A percentile compares a stretch with the other conserved stretches of the same genome.
Conservation (phyloP, 92 coral and sea anemone genomes). For the Virgularia gustaviana region DNA sequence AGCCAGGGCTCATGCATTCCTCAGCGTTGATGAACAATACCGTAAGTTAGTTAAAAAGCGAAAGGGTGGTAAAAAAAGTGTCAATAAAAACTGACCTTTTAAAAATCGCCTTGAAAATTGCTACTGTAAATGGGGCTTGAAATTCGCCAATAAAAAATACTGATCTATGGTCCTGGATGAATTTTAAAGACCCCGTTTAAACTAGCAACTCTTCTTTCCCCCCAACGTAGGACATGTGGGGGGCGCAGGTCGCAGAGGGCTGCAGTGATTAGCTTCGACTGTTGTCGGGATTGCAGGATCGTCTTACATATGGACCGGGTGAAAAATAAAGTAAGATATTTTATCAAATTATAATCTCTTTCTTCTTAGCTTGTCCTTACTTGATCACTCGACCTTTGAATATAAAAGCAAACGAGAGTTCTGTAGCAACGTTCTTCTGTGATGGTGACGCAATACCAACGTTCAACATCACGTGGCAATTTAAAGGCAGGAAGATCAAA, state of each 20-base stretch:
- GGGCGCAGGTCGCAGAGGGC: background rate
- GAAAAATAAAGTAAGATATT: too few relatives aligned
- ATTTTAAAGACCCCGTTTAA: too few relatives aligned
- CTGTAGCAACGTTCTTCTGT: constrained; percentile 1
- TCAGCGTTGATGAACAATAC: constrained; percentile 12
- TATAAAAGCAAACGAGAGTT: background rate
- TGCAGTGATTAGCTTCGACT: background rate
- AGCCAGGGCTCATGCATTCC: constrained; percentile 4
- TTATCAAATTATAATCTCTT: background rate
- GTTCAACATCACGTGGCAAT: background rate
- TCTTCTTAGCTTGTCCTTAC: constrained; percentile 18
- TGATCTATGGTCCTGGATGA: too few relatives aligned
- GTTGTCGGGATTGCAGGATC: background rate
- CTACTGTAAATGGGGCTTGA: too few relatives aligned
- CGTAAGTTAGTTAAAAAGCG: too few relatives aligned
- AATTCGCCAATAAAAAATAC: too few relatives aligned
- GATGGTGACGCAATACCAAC: background rate
- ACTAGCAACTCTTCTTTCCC: too few relatives aligned
- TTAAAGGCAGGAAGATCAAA: background rate
- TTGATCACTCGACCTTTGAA: background rate
- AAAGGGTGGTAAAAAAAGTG: background rate
- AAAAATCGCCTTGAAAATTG: too few relatives aligned
- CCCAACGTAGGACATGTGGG: too few relatives aligned
- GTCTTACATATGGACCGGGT: too few relatives aligned
- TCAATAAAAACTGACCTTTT: too few relatives aligned